Conservation (phyloP, 2,797 vertebrate genomes). For the Sebastes cheni region DNA sequence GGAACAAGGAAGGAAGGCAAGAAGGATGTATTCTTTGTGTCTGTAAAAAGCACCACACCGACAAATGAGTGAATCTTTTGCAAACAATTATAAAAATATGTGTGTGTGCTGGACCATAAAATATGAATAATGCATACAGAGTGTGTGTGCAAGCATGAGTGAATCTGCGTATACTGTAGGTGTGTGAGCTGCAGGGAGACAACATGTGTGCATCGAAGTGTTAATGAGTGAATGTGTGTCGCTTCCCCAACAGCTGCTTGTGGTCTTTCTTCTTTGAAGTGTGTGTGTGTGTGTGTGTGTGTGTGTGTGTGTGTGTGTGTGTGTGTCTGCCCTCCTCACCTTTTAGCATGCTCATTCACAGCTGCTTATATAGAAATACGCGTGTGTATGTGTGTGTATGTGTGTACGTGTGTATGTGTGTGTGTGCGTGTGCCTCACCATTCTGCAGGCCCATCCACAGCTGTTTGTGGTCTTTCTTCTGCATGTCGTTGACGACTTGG, state of each 20-base stretch:
- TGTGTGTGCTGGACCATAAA: not conserved
- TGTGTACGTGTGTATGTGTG: not conserved
- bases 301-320: not conserved
- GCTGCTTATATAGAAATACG: not conserved
- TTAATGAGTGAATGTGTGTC: constrained; percentile 31
- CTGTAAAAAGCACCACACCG: not conserved
- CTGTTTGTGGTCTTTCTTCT: constrained; percentile 99
- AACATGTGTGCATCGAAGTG: constrained; percentile 17
- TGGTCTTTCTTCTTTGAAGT: constrained; percentile 86
- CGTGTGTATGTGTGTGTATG: not conserved
- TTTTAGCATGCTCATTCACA: not conserved
- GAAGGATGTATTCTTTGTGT: not conserved
- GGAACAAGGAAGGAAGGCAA: not conserved
- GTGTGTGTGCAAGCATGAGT: not conserved
- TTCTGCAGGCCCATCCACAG: constrained; percentile 99
- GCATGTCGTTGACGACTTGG: constrained; percentile 99
- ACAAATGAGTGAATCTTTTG: not conserved
- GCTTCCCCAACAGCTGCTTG: constrained; percentile 90
- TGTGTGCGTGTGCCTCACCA: constrained; percentile 77
- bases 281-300: not conserved
- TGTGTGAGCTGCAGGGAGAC: constrained; percentile 16
- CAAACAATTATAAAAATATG: not conserved
- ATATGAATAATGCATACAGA: not conserved
- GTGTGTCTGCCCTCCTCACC: constrained; percentile 9
- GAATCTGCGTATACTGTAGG: not conserved